Conservation (phyloP, 2,888 invertebrate genomes). For the Biston betularia region DNA sequence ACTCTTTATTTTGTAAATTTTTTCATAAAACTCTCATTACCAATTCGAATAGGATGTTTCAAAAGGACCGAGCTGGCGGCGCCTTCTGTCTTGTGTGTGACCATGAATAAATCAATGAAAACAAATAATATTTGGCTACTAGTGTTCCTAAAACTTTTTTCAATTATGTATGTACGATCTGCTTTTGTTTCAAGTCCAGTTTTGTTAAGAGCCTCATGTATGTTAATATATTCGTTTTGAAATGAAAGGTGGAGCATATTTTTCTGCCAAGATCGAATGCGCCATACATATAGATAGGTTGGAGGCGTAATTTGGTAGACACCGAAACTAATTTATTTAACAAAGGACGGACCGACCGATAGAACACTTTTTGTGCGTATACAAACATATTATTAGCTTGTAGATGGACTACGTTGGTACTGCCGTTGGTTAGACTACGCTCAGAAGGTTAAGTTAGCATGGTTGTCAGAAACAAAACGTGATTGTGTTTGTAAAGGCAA, state of each 20-base stretch:
- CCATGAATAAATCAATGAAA: conserved; percentile 86
- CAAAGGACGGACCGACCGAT: conserved; percentile 84
- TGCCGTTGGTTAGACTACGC: conserved; percentile 1
- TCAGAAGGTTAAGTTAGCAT: conserved; percentile 27
- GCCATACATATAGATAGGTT: conserved; percentile 81
- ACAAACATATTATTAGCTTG: conserved; percentile 74
- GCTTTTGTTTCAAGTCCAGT: conserved; percentile 77
- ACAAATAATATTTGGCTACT: conserved; percentile 85
- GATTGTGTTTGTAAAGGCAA: conserved; percentile 12
- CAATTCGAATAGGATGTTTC: conserved; percentile 77
- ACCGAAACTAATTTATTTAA: conserved; percentile 87
- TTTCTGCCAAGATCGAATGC: conserved; percentile 75
- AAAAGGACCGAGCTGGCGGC: conserved; percentile 79
- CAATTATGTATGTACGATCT: conserved; percentile 76
- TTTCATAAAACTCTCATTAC: conserved; percentile 77
- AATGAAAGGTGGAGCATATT: conserved; percentile 85
- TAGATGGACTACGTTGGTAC: conserved; percentile 30
- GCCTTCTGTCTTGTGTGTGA: conserved; percentile 76
- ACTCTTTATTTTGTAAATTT: conserved; percentile 74
- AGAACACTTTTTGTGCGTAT: conserved; percentile 81
- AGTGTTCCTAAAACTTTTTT: conserved; percentile 79
- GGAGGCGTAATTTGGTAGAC: conserved; percentile 87
- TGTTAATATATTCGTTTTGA: conserved; percentile 78
- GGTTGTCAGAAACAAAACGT: conserved; percentile 28
- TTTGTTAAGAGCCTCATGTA: conserved; percentile 75